Evolutionary conservation across 2,888 invertebrate species (phyloP), one percentile per base, ranked within the genome.

Genomic region (Biston betularia): DNA sequence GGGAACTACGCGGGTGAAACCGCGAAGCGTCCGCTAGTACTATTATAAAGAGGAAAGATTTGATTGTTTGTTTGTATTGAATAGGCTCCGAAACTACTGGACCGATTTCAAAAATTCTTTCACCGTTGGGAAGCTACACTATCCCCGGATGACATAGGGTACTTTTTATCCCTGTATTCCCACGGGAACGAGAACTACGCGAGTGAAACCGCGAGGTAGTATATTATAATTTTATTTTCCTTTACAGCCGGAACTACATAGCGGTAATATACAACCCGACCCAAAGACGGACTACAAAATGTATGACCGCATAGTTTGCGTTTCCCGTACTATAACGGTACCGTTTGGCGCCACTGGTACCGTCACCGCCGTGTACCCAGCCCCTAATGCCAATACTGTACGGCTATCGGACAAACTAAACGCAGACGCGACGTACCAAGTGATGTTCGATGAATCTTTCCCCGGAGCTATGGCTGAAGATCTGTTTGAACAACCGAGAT

Each of bases 261-360:
- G 95, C 92, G 75, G 95, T 60, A 95, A 95, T 76, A 82, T 95
- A 45, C 85, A 94, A 8, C 97, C 98, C 0, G 98, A 98, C 87
- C 89, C 95, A 0, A 92, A 90, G 9, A 95, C 96, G 0, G 94
- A 94, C 60, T 97, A 95, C 89, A 82, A 92, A 69, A 83, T 99
- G 68, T 96, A 97, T 79, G 99, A 99, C 90, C 95, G 99, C 58
- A 96, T 99, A 53, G 96, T 98, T 6, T 96, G 97, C 81, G 96
- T 97, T 0, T 94, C 96, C 40, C 95, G 95, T 42, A 95, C 96
- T 59, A 96, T 95, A 80, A 95, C 96, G 0, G 97, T 98, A 14
- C 98, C 98, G 0, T 87, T 97, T 6, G 99, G 98, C 0, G 93
- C 95, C 10, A 95, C 95, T 70, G 99, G 99, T 38, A 98, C 98